Percentiles rank a stretch among this genome's conserved stretches.
Conservation (phyloP, 2,797 vertebrate genomes). For the Arrhamphus sclerolepis region DNA sequence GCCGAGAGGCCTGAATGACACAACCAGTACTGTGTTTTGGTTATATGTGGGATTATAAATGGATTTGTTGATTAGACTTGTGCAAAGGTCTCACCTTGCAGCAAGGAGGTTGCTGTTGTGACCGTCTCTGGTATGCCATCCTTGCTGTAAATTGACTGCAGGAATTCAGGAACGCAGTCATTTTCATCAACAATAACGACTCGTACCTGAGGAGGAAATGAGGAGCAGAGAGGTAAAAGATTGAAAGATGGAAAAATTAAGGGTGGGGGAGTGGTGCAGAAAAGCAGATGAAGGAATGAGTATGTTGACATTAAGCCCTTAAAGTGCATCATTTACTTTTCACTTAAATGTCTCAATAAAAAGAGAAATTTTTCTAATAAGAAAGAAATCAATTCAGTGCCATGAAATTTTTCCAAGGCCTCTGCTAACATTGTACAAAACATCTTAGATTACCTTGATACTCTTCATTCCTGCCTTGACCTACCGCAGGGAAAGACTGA, state of each 20-base stretch:
- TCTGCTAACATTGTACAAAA: no score
- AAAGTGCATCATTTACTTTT: no score
- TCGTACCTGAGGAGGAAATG: constrained; percentile 76
- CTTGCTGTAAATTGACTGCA: constrained; percentile 89
- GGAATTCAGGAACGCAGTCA: constrained; percentile 88
- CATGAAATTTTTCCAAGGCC: no score
- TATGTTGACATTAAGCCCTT: no score
- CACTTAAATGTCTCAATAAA: background rate
- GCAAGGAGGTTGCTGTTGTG: constrained; percentile 86
- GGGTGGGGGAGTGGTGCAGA: background rate
- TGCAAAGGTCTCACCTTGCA: constrained; percentile 84
- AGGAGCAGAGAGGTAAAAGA: background rate
- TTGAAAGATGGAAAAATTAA: background rate
- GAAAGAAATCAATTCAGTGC: no score
- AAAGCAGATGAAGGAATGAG: background rate
- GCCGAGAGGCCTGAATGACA: background rate
- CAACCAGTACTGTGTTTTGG: background rate
- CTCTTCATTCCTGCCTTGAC: no score
- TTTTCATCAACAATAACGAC: constrained; percentile 88
- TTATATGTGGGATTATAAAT: background rate
- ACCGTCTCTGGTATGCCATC: constrained; percentile 87
- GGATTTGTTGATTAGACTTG: background rate
- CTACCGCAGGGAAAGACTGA: no score
- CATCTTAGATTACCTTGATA: no score
- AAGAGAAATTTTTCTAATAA: no score